Base-by-base conservation (phyloP, 1,140 invertebrate genomes). In the Limonius californicus region DNA sequence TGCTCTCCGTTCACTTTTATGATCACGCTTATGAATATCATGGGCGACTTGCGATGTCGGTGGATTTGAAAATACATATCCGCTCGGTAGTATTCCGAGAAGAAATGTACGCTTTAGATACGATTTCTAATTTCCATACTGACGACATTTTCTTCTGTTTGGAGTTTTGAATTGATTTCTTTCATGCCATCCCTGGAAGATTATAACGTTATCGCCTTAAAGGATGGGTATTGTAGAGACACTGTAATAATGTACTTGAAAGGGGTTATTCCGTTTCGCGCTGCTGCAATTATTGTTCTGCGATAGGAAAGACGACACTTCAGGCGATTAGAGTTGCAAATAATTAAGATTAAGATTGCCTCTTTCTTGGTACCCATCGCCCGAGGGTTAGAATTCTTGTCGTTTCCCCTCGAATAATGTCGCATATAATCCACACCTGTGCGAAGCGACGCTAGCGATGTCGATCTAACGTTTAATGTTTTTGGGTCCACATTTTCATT, bases 271-370 rank as follows among this genome's bases (percentile, higher is more conserved):
- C n/a, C 2, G 35, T 39, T 57, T 50, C 12, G 4, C 12, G 14
- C 19, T 16, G 57, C 9, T 50, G 58, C 30, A 60, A 60, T 59
- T 59, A 30, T 60, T 60, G 27, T 60, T 18, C 20, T 14, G 7
- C 21, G 9, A 23, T 12, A 7, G 20, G 21, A 58, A 58, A 35
- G 32, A 50, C 9, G 57, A 20, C 19, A 45, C 20, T 20, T 23
- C 14, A 23, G 20, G 58, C 39, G 16, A 47, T 59, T 59, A 45
- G 12, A 20, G 16, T 53, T 60, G 21, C 50, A 54, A 23, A 54
- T 60, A 60, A 60, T 60, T 60, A 60, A 60, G 50, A 60, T 53
- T 60, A 54, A 60, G 47, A 54, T 60, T 20, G 23, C 27, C 47
- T 39, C 47, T 53, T 45, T 60, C 45, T 39, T 39, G n/a, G 35